Base-by-base conservation (phyloP, 30 jellyfish, hydroid and myxozoan genomes). In the Turritopsis dohrnii region DNA sequence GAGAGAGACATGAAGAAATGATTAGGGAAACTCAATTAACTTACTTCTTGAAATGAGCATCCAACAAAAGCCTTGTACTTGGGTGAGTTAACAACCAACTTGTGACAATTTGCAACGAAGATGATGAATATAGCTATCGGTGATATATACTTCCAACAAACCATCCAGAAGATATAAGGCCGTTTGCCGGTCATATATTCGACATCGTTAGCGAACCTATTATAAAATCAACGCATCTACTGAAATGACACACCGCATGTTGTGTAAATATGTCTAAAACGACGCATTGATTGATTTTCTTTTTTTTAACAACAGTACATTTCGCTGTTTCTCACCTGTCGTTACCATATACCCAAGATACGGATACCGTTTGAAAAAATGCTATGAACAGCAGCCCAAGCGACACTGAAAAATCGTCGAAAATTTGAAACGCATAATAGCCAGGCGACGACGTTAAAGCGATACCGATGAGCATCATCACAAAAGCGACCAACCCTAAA, bases 181-280 rank as follows among this genome's bases (percentile, higher is more conserved):
- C 99, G 88, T 81, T 88, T 72, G 41, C 99, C 99, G 23, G 99
- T 94, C 99, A 94, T 94, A 82, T 88, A 94, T 60, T 94, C 96
- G 52, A 94, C 86, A 85, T 94, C 99, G 81, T 94, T 86, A 19
- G 99, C 99, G 86, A 94, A 94, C 53, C 99, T 94, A 30, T 16
- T 85, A 80, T 71, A 28, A 0, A 31, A 28, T 3, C 60, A 41
- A 41, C 13, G 60, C 13, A 41, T 41, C 60, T 41, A 13, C 13
- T 41, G 60, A 41, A 41, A 41, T 41, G 60, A 41, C 13, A 41
- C 60, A 41, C 60, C 60, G 13, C 60, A 5, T 3, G 5, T 3
- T 41, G 60, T 41, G 60, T 41, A 41, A n/a, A n/a, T n/a, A n/a
- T n/a, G n/a, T n/a, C n/a, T n/a, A n/a, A n/a, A n/a, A 41, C 60